phyloP scores from a whole-genome alignment of 2,797 vertebrate genomes.

The Molossus alvarezi region DNA sequence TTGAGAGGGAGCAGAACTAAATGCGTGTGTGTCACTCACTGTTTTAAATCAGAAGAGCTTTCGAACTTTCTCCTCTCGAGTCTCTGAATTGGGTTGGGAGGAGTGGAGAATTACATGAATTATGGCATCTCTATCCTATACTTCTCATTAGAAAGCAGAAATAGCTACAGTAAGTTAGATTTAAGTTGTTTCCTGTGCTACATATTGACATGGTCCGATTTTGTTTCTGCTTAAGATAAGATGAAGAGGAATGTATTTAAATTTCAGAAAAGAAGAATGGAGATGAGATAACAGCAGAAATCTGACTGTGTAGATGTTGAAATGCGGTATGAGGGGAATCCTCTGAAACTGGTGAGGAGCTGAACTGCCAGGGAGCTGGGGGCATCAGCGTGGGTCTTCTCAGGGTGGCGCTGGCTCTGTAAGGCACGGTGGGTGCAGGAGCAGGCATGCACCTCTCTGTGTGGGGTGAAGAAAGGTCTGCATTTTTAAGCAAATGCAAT shows the following conservation, averaged over 20 bases:
- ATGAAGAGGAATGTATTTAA: slow-evolving; percentile 74
- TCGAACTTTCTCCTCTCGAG: slow-evolving; percentile 13
- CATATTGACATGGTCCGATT: slow-evolving; percentile 21
- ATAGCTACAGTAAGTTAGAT: slow-evolving; percentile 66
- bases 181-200: background rate
- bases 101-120: slow-evolving; percentile 59
- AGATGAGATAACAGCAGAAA: slow-evolving; percentile 70
- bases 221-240: slow-evolving; percentile 59
- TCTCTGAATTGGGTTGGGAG: slow-evolving; percentile 55
- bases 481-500: slow-evolving; percentile 53
- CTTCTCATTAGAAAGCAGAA: slow-evolving; percentile 69
- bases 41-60: slow-evolving; percentile 57
- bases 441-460: slow-evolving; percentile 4
- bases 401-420: slow-evolving; percentile 43
- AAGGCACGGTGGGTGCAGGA: slow-evolving; percentile 48
- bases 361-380: slow-evolving; percentile 53
- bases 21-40: slow-evolving; percentile 38
- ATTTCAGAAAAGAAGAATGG: slow-evolving; percentile 71
- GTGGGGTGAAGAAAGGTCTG: slow-evolving; percentile 58
- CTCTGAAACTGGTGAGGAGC: slow-evolving; percentile 16
- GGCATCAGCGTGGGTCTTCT: background rate
- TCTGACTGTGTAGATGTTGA: slow-evolving; percentile 48
- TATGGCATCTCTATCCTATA: background rate
- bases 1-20: slow-evolving; percentile 57
- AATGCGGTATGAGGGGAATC: slow-evolving; percentile 71